A percentile compares a stretch with the other conserved stretches of the same genome.
These are phyloP conservation scores for Bradynema listronoti DNA, from an alignment of 1,140 invertebrate species.

Conservation along the genomic window DNA sequence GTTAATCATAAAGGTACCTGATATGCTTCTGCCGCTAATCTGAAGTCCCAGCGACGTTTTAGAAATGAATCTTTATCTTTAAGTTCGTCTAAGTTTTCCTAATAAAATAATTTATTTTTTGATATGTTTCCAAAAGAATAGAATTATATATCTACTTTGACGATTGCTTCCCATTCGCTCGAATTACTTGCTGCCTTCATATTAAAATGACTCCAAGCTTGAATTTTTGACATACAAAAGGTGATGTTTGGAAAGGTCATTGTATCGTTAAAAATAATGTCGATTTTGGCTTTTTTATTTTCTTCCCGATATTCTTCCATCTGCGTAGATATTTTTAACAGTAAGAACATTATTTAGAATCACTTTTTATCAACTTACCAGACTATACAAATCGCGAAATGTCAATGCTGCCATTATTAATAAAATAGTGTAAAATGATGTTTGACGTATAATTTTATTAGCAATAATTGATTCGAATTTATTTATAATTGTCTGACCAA, in stretches of 20 bases:
- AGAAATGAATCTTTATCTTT: slow-evolving; percentile 24
- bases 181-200: slow-evolving; percentile 1
- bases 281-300: slow-evolving; percentile 20
- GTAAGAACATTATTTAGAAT: too few species aligned
- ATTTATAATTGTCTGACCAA: too few species aligned
- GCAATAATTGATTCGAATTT: too few species aligned
- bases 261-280: slow-evolving; percentile 26
- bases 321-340: too few species aligned
- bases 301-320: slow-evolving; percentile 10
- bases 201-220: slow-evolving; percentile 43
- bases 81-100: slow-evolving; percentile 22
- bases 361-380: too few species aligned
- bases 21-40: slow-evolving; percentile 32
- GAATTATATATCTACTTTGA: background rate
- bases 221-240: slow-evolving; percentile 35
- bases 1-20: too few species aligned
- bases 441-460: too few species aligned
- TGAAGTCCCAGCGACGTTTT: slow-evolving; percentile 28
- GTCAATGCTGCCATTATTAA: too few species aligned
- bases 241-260: slow-evolving; percentile 33
- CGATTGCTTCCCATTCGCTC: background rate
- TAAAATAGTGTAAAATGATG: too few species aligned
- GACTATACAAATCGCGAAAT: too few species aligned
- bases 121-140: slow-evolving; percentile 1
- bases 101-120: slow-evolving; percentile 1